These are phyloP conservation scores for Xenopus laevis DNA, from an alignment of 2,113 vertebrate species.

Conservation along the genomic window DNA sequence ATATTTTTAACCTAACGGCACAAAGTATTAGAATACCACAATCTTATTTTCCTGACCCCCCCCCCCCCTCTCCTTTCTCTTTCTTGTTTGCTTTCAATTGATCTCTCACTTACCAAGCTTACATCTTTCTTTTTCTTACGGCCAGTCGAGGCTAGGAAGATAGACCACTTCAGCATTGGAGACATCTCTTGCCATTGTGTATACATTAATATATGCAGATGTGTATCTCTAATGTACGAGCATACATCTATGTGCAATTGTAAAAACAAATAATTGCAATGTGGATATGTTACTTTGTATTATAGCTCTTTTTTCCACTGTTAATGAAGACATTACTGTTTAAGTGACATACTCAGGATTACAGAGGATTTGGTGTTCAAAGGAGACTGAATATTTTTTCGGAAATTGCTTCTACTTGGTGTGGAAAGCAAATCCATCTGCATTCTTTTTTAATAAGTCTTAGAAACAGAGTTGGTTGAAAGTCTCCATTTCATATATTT, in stretches of 20 bases:
- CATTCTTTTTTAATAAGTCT: conserved; percentile 44
- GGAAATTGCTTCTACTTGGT: conserved; percentile 64
- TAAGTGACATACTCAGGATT: conserved; percentile 94
- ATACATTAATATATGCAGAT: conserved; percentile 75
- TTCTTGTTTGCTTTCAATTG: conserved; percentile 71
- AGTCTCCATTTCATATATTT: conserved; percentile 53
- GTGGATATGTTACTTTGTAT: conserved; percentile 77
- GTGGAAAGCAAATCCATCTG: conserved; percentile 57
- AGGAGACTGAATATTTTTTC: conserved; percentile 63
- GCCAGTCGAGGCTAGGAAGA: conserved; percentile 67
- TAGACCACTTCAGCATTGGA: conserved; percentile 69
- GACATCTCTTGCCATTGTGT: conserved; percentile 75
- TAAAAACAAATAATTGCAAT: conserved; percentile 74
- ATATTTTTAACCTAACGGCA: conserved; percentile 66
- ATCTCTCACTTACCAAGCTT: conserved; percentile 57
- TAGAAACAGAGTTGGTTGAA: conserved; percentile 55
- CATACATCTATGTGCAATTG: conserved; percentile 74
- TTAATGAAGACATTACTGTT: conserved; percentile 82
- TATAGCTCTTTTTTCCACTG: conserved; percentile 85
- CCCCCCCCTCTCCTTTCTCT: conserved; percentile 63
- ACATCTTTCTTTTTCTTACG: conserved; percentile 66
- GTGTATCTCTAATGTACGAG: conserved; percentile 72
- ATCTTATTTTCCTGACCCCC: conserved; percentile 44
- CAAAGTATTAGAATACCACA: conserved; percentile 57
- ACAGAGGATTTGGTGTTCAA: conserved; percentile 74